Evolutionary conservation across 92 coral and sea anemone species (phyloP), one percentile per base, ranked within the genome.

Genomic region (Meandrina meandrites): DNA sequence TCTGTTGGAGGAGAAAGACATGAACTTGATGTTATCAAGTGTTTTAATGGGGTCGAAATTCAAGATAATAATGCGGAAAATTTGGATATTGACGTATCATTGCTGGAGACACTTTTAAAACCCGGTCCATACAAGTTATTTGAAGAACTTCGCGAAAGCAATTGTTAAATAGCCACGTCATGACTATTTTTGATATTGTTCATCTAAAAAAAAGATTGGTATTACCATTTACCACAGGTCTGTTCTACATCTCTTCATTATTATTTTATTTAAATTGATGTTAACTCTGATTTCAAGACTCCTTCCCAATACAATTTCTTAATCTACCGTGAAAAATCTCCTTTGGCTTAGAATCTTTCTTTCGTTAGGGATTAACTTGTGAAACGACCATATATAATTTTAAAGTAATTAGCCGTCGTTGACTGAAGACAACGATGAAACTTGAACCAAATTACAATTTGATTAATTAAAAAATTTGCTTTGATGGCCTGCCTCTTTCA

Each of bases 121-220:
- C 31, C 87, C 35, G 31, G 48, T n/a, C 17, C 48, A 17, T 7
- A 40, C 10, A 34, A 27, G 11, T 35, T 84, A 3, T 67, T 84
- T 17, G 56, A 84, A 36, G 80, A 74, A 36, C 70, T 84, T 34
- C 69, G 56, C 22, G 87, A 84, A 72, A 84, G 80, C 15, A 40
- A 21, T n/a, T 84, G 87, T 84, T 84, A 34, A 36, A 54, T 15
- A 17, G 8, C 60, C 22, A 54, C 54, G 13, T 50, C 54, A 17
- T 17, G 21, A 17, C 22, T 22, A 54, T 18, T 48, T 48, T 4
- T 48, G 48, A 8, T 45, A 45, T 3, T 45, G 4, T 45, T 8
- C 8, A 8, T 45, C 48, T 45, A 45, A 45, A 45, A 45, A 45
- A 3, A 45, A 4, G 48, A 4, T 51, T 51, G 13, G 16, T 6